Percentiles rank a stretch among this genome's conserved stretches.
Conservation (phyloP, 2,113 vertebrate species). For the Acanthisitta chloris region DNA sequence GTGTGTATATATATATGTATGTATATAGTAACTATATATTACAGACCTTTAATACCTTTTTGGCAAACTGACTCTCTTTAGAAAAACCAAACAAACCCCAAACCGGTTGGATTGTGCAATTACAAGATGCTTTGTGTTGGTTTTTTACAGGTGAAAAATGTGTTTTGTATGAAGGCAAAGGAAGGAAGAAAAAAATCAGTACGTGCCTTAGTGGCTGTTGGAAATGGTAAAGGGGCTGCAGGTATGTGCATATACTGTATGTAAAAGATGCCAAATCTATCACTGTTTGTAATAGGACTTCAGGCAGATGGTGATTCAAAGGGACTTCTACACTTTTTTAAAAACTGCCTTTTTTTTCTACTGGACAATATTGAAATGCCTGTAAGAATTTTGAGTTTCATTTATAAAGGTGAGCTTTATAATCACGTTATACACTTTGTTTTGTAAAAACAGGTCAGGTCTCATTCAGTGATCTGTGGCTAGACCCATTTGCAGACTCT, state of each 20-base stretch:
- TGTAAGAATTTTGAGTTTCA: background rate
- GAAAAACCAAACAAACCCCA: background rate
- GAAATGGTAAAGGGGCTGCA: conserved; percentile 90
- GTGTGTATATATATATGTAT: background rate
- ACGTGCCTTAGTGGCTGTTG: conserved; percentile 87
- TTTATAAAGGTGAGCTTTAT: background rate
- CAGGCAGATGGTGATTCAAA: background rate
- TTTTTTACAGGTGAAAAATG: conserved; percentile 84
- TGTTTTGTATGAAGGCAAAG: conserved; percentile 94
- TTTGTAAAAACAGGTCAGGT: background rate
- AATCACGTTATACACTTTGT: background rate
- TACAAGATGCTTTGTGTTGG: background rate
- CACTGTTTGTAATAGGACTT: background rate
- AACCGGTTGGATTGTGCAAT: background rate
- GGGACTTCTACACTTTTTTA: background rate
- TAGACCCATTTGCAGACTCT: background rate
- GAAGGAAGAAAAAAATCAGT: conserved; percentile 90
- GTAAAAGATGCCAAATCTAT: background rate
- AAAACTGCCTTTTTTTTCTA: background rate
- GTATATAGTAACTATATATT: background rate
- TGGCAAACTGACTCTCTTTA: background rate
- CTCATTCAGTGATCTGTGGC: background rate
- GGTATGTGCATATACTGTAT: conserved; percentile 64
- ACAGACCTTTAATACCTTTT: background rate
- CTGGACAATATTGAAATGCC: background rate